These are phyloP conservation scores for Pelmatolapia mariae DNA, from an alignment of 2,113 vertebrate species.

Conservation along the genomic window DNA sequence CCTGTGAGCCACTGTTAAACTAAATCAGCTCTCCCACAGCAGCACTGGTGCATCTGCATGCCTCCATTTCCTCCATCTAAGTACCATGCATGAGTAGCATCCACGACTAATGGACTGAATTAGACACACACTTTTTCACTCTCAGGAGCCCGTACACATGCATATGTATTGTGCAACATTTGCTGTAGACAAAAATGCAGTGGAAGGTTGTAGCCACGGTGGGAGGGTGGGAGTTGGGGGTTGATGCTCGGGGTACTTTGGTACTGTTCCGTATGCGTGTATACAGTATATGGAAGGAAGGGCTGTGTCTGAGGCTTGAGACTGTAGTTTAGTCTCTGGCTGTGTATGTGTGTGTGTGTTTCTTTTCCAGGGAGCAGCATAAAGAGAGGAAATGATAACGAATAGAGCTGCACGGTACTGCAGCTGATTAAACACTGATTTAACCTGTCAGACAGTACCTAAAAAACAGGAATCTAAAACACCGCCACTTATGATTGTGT, in stretches of 20 bases:
- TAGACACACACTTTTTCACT: neutral
- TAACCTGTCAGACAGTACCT: neutral
- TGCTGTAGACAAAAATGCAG: conserved; percentile 2
- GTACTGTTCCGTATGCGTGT: neutral
- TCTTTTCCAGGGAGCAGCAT: neutral
- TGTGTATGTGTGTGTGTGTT: neutral
- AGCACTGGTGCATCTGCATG: neutral
- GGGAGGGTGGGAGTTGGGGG: neutral
- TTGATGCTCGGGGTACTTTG: neutral
- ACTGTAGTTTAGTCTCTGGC: neutral
- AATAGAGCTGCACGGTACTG: neutral
- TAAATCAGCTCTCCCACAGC: neutral
- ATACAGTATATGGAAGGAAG: neutral
- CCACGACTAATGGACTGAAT: conserved; percentile 7
- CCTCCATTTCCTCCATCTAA: neutral
- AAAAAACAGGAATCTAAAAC: neutral
- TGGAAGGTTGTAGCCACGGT: neutral
- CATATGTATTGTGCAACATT: conserved; percentile 7
- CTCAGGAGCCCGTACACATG: neutral
- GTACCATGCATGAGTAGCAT: neutral
- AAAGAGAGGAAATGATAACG: neutral
- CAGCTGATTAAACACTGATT: conserved; percentile 20
- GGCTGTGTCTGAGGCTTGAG: neutral
- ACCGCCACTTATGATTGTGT: neutral
- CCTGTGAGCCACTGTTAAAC: neutral